These are phyloP conservation scores for Turritopsis rubra DNA, from an alignment of 30 jellyfish, hydroid and myxozoan genomes.

Conservation along the genomic window DNA sequence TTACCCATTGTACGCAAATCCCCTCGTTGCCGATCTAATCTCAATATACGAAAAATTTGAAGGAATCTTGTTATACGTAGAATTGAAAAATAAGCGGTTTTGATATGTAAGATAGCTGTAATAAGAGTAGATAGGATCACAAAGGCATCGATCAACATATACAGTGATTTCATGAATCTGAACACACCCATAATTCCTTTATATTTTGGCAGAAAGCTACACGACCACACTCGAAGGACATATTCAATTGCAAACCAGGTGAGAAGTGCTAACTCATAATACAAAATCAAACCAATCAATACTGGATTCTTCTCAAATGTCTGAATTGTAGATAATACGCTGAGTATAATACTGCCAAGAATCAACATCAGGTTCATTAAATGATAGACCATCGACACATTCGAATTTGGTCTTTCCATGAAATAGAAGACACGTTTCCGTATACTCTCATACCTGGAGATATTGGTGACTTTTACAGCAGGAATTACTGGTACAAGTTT, in stretches of 20 bases:
- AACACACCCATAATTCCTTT: slow-evolving; percentile 22
- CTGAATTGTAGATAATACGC: slow-evolving; percentile 22
- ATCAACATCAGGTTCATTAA: not conserved
- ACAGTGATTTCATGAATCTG: slow-evolving; percentile 13
- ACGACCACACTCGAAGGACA: slow-evolving; percentile 23
- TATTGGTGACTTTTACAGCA: not conserved
- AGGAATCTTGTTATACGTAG: slow-evolving; percentile 21
- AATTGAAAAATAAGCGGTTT: not conserved
- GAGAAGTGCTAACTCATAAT: slow-evolving; percentile 8
- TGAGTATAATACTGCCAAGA: not conserved
- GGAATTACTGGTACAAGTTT: not conserved
- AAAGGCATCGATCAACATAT: slow-evolving; percentile 17
- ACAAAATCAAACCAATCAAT: not conserved
- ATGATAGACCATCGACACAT: not conserved
- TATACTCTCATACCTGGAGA: not conserved
- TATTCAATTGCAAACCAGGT: slow-evolving; percentile 19
- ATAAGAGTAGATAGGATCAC: slow-evolving; percentile 18
- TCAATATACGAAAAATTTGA: slow-evolving; percentile 63
- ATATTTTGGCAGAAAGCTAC: slow-evolving; percentile 18
- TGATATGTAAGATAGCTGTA: slow-evolving; percentile 1
- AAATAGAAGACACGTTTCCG: not conserved
- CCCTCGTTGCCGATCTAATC: slow-evolving; percentile 86
- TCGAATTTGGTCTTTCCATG: slow-evolving; percentile 21
- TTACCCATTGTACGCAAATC: slow-evolving; percentile 59
- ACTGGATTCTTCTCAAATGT: not conserved